Evolutionary conservation across 92 coral and sea anemone genomes (phyloP).

Genomic region (Actinernus sp.): DNA sequence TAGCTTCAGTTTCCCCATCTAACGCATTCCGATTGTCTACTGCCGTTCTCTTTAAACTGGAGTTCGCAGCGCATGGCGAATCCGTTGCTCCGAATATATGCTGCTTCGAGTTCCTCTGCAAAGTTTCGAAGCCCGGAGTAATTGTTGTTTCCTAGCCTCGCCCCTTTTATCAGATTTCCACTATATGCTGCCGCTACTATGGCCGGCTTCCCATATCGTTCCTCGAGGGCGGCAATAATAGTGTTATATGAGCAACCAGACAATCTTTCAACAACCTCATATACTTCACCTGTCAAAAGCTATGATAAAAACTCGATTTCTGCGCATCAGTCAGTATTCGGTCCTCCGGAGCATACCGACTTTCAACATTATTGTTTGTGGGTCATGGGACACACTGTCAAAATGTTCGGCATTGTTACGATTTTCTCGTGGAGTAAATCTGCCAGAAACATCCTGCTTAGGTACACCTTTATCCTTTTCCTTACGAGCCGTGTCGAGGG

Average conservation of each 20-base stretch:
- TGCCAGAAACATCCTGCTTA: no score
- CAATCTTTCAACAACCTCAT: neutral
- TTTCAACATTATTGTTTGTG: no score
- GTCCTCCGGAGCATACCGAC: no score
- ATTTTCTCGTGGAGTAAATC: no score
- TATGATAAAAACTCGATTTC: neutral
- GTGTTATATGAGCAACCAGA: neutral
- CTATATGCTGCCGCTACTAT: neutral
- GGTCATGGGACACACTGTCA: no score
- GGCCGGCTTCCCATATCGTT: neutral
- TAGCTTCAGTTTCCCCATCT: no score
- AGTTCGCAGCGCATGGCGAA: conserved; percentile 52
- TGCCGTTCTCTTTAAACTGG: conserved; percentile 40
- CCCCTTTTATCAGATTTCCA: neutral
- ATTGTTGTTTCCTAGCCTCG: neutral
- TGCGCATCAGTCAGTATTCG: no score
- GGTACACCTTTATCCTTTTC: no score
- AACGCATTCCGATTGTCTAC: conserved; percentile 23
- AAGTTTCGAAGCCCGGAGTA: neutral
- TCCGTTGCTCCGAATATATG: conserved; percentile 55
- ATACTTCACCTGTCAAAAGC: neutral
- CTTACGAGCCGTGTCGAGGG: no score
- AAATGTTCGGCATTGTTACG: no score
- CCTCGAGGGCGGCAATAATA: neutral
- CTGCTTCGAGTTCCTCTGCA: conserved; percentile 5